Base-by-base conservation (phyloP, 1,140 invertebrate species). In the Drosophila busckii region DNA sequence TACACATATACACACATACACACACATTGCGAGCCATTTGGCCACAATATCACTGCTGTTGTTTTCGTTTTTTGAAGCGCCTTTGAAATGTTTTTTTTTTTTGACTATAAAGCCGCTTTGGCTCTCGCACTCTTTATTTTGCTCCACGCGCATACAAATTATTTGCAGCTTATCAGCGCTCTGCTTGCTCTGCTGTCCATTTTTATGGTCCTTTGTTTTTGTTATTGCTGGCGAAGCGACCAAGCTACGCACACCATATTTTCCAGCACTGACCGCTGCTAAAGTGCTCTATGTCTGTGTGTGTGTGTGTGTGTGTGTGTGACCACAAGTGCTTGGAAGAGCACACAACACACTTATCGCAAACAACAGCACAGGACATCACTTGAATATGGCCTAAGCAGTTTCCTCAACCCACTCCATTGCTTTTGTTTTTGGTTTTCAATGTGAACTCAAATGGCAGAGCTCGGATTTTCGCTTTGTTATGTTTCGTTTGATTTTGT, bases 371-470 rank as follows among this genome's bases (percentile, higher is more conserved):
- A 52, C 66, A 78, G 73, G 64, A 82, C 73, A 82, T 82, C 75
- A 82, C 69, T 80, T 80, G 75, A 80, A 80, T 82, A 82, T 80
- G 82, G 75, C 75, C 75, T 80, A 82, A 78, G 67, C 76, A 78
- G 71, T 80, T 78, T 80, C 34, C 53, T 35, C 35, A 59, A 42
- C 23, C 48, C n/a, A n/a, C n/a, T n/a, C n/a, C n/a, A n/a, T n/a
- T n/a, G 15, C 2, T 40, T 59, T 49, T 37, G 28, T 32, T 52
- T 40, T 26, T 50, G 34, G 32, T 35, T 61, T 26, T 3, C 15
- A 40, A 32, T 62, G 44, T 56, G 53, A 37, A 49, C 28, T 37
- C 55, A 52, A 59, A 44, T 44, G 44, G 38, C 31, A 19, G 20
- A 16, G 37, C 44, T 42, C 38, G 44, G 28, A 55, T 55, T 55